These are phyloP conservation scores for Leptopilina clavipes DNA, from an alignment of 1,140 invertebrate genomes.

Conservation along the genomic window DNA sequence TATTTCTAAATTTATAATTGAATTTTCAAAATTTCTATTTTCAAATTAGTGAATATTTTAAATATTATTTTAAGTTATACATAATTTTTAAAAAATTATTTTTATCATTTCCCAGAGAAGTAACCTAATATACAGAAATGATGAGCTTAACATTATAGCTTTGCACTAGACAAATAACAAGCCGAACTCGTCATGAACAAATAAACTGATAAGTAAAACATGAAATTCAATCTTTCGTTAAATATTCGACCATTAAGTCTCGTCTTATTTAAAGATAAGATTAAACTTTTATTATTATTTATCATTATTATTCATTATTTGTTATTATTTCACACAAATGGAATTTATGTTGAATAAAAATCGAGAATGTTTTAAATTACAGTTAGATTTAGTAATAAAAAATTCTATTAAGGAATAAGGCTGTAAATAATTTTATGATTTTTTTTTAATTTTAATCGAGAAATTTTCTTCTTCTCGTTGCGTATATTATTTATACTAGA, in stretches of 20 bases:
- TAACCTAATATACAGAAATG: slow-evolving; percentile 1
- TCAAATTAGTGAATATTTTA: not conserved
- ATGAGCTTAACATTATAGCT: slow-evolving; percentile 17
- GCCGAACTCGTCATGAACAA: not conserved
- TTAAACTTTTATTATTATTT: not conserved
- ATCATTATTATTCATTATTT: not conserved
- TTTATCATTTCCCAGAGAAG: slow-evolving; percentile 1
- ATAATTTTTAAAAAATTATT: not conserved
- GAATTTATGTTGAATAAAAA: too few relatives aligned
- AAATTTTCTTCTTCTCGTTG: too few relatives aligned
- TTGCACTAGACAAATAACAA: slow-evolving; percentile 26
- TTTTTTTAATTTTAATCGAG: too few relatives aligned
- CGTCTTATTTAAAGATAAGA: not conserved
- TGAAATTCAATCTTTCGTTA: slow-evolving; percentile 26
- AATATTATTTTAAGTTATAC: too few relatives aligned
- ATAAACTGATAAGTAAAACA: slow-evolving; percentile 11
- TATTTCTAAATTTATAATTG: not conserved
- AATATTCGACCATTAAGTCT: not conserved
- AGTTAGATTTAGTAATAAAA: too few relatives aligned
- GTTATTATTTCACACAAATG: too few relatives aligned
- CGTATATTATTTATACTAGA: not conserved
- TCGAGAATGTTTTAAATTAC: too few relatives aligned
- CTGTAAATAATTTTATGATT: too few relatives aligned
- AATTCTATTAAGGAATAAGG: too few relatives aligned
- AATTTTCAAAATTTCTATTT: not conserved